Evolutionary conservation across 2,113 vertebrate genomes (phyloP).

Genomic region (Alexandromys fortis): DNA sequence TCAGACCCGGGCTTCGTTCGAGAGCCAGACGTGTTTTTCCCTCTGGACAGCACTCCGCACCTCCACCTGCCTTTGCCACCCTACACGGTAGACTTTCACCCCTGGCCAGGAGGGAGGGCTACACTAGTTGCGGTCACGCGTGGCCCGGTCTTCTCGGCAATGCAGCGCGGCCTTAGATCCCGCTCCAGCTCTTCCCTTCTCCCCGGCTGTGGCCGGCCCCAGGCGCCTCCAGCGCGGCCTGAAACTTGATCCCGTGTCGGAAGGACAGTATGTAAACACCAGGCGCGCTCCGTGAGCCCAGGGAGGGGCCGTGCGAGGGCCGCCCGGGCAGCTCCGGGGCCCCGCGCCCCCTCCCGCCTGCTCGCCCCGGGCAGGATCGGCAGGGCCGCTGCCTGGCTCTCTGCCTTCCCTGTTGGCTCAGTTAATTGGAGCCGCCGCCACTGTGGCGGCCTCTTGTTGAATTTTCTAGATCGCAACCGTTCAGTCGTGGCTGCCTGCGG

Average conservation of each 20-base stretch:
- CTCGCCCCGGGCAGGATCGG: conserved; percentile 66
- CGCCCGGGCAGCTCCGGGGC: conserved; percentile 57
- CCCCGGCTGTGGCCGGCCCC: conserved; percentile 63
- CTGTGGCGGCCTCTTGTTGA: conserved; percentile 80
- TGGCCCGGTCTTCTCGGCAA: conserved; percentile 5
- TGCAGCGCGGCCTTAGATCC: conserved; percentile 63
- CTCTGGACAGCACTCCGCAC: not conserved
- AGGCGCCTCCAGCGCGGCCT: conserved; percentile 70
- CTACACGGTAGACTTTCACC: not conserved
- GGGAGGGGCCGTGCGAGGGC: conserved; percentile 69
- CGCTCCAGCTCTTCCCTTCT: conserved; percentile 53
- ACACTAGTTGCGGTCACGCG: conserved; percentile 16
- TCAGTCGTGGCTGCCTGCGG: conserved; percentile 64
- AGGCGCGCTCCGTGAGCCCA: conserved; percentile 67
- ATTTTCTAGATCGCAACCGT: conserved; percentile 81
- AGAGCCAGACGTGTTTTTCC: conserved; percentile 7
- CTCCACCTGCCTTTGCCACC: not conserved
- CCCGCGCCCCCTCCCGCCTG: conserved; percentile 44
- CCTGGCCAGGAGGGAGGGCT: not conserved
- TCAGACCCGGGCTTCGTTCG: not conserved
- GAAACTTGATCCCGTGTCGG: conserved; percentile 81
- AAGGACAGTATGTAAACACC: conserved; percentile 82
- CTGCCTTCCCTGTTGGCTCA: conserved; percentile 75
- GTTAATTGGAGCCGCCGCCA: conserved; percentile 81
- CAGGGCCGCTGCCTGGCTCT: conserved; percentile 60